phyloP scores from a whole-genome alignment of 1,140 invertebrate species.

The Trichonephila clavata region DNA sequence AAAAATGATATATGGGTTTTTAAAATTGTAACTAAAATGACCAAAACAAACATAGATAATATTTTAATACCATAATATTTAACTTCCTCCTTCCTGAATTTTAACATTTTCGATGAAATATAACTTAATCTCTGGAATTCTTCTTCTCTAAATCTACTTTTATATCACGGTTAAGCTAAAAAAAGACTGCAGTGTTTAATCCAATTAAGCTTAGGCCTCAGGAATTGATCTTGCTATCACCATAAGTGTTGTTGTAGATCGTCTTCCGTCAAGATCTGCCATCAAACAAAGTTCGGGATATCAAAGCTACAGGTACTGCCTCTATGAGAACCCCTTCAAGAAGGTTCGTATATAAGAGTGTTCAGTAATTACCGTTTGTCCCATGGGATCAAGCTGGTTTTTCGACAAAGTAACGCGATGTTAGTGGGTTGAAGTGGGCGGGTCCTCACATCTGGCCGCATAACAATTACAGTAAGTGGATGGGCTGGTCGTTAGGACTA shows the following conservation, averaged over 20 bases:
- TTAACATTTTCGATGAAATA: neutral
- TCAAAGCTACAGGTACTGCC: conserved; percentile 68
- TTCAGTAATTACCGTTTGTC: conserved; percentile 62
- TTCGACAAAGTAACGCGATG: conserved; percentile 65
- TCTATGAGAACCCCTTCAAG: conserved; percentile 41
- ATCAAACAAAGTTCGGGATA: conserved; percentile 47
- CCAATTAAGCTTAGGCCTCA: neutral
- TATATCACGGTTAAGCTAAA: neutral
- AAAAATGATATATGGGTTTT: too few species aligned
- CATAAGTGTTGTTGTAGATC: conserved; percentile 33
- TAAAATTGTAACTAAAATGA: too few species aligned
- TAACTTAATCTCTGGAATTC: neutral
- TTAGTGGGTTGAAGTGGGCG: conserved; percentile 66
- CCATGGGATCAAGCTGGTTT: conserved; percentile 56
- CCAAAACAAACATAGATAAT: too few species aligned
- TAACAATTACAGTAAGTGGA: conserved; percentile 75
- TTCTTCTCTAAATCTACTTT: neutral
- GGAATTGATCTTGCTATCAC: conserved; percentile 15
- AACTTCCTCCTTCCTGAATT: too few species aligned
- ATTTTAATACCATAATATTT: too few species aligned
- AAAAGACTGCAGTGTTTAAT: neutral
- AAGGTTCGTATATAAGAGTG: conserved; percentile 38
- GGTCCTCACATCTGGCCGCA: conserved; percentile 63
- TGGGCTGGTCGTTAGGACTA: conserved; percentile 63
- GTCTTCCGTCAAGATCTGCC: conserved; percentile 27